These are phyloP conservation scores for Orcinus orca DNA, from an alignment of 2,113 vertebrate genomes.

Conservation along the genomic window DNA sequence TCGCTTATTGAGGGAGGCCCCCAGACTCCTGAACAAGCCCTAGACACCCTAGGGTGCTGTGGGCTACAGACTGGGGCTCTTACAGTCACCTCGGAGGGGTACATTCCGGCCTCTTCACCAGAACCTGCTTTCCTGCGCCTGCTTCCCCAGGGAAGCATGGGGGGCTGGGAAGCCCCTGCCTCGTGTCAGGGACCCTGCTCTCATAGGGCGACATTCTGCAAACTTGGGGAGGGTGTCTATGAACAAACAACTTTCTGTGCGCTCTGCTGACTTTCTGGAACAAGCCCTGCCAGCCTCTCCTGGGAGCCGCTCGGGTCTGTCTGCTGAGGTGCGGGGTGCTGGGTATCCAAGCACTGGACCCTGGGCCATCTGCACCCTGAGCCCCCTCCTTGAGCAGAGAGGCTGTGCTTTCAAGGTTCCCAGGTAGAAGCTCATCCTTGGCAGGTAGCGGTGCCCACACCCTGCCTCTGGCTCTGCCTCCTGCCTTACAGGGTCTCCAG, in stretches of 20 bases:
- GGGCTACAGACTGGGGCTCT: background rate
- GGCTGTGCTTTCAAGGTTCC: background rate
- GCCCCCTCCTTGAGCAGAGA: background rate
- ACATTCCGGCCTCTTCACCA: accelerated
- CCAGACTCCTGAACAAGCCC: background rate
- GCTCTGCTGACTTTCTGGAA: background rate
- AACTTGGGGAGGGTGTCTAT: background rate
- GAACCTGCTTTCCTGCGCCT: background rate
- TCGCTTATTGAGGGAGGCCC: background rate
- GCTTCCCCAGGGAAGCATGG: background rate
- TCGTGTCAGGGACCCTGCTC: accelerated
- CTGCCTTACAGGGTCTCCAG: background rate
- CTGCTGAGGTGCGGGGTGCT: background rate
- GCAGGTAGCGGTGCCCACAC: accelerated
- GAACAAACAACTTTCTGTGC: background rate
- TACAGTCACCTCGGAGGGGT: background rate
- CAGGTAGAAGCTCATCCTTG: background rate
- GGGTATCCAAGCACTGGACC: accelerated
- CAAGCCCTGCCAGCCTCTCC: background rate
- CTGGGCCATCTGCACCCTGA: background rate
- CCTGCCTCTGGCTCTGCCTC: background rate
- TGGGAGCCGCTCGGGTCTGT: background rate
- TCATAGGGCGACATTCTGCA: background rate
- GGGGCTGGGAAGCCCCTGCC: background rate
- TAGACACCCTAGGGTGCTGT: background rate